A percentile compares a stretch with the other conserved stretches of the same genome.
Conservation (phyloP, 2,888 invertebrate genomes). For the Leptothorax acervorum region DNA sequence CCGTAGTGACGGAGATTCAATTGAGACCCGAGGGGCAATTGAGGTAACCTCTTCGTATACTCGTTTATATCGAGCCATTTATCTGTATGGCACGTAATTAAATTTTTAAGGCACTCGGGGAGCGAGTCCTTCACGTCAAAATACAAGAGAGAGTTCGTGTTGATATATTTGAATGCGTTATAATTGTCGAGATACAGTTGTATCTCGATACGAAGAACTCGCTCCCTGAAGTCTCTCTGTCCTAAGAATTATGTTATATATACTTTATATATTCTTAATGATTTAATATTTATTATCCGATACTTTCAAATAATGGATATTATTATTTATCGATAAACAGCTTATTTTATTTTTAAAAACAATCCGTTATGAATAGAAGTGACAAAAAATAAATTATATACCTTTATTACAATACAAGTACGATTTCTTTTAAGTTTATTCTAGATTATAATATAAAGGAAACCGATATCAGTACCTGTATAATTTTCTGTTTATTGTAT, state of each 20-base stretch:
- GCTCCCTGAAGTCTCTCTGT: neutral
- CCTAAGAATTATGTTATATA: no score
- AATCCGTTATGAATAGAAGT: neutral
- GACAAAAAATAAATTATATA: neutral
- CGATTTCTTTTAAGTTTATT: neutral
- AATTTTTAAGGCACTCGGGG: neutral
- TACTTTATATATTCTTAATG: neutral
- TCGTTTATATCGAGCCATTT: neutral
- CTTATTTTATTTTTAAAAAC: neutral
- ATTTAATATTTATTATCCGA: neutral
- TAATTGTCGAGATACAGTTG: neutral
- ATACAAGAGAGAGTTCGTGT: neutral
- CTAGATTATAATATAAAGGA: neutral
- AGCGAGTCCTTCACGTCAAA: neutral
- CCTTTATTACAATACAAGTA: neutral
- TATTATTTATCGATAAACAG: neutral
- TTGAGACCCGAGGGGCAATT: slow-evolving; percentile 63
- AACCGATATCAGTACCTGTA: neutral
- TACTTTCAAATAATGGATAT: no score
- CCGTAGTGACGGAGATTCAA: slow-evolving; percentile 73
- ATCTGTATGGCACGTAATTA: neutral
- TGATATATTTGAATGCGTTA: neutral
- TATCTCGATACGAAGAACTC: neutral
- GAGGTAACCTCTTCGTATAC: slow-evolving; percentile 64
- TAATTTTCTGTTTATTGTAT: slow-evolving; percentile 23